phyloP scores from a whole-genome alignment of 2,797 vertebrate genomes.

The Anableps anableps region DNA sequence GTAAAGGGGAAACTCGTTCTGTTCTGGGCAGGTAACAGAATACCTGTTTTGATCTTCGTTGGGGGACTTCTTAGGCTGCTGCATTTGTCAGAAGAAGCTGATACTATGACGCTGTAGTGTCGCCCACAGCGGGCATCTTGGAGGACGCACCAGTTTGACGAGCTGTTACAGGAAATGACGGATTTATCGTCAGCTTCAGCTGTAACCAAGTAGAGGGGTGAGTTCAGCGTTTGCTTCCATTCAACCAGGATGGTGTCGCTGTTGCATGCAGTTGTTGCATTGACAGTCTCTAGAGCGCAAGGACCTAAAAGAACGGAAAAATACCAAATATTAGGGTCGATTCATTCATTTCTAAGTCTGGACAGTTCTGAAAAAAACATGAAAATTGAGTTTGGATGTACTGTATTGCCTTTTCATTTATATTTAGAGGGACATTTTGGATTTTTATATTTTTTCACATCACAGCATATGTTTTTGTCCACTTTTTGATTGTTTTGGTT shows the following conservation, averaged over 20 bases:
- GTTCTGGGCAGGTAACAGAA: neutral
- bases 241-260: conserved; percentile 70
- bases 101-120: conserved; percentile 79
- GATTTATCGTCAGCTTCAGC: conserved; percentile 73
- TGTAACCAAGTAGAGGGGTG: conserved; percentile 73
- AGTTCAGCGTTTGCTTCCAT: conserved; percentile 65
- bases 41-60: conserved; percentile 75
- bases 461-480: too few species aligned
- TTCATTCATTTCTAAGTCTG: neutral
- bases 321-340: neutral
- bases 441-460: too few species aligned
- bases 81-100: conserved; percentile 80
- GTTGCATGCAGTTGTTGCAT: conserved; percentile 62
- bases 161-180: conserved; percentile 77
- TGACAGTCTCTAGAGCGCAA: conserved; percentile 72
- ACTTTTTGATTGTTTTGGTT: too few species aligned
- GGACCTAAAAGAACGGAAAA: conserved; percentile 65
- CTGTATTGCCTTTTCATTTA: neutral
- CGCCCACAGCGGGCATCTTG: conserved; percentile 62
- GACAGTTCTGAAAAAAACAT: neutral
- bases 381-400: neutral
- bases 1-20: neutral
- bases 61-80: conserved; percentile 80
- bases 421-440: neutral
- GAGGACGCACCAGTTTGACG: conserved; percentile 71